These are phyloP conservation scores for Cephus pygmeus DNA, from an alignment of 2,888 invertebrate species.

Conservation along the genomic window DNA sequence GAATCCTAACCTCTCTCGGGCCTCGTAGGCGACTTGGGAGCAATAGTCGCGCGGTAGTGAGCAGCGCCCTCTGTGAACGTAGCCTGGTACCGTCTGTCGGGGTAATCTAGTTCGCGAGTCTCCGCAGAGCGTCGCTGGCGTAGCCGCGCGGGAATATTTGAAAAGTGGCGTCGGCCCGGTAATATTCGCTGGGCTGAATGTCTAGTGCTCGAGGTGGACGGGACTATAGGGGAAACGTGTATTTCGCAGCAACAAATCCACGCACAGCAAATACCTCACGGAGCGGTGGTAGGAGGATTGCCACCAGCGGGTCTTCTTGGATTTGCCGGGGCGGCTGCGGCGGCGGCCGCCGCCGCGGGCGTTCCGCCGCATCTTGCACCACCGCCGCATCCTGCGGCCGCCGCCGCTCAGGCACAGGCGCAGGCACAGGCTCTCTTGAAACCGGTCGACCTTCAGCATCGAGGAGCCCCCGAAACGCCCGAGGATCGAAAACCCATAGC, in stretches of 20 bases:
- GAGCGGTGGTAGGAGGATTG: conserved; percentile 68
- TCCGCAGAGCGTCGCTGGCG: too few species aligned
- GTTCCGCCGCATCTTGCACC: conserved; percentile 72
- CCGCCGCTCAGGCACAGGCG: conserved; percentile 67
- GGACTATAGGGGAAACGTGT: too few species aligned
- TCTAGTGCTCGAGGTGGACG: too few species aligned
- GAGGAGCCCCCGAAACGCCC: conserved; percentile 65
- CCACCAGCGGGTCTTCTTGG: conserved; percentile 69
- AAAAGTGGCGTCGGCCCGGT: too few species aligned
- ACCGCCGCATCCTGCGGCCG: conserved; percentile 68
- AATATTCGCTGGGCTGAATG: too few species aligned
- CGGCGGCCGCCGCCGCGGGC: conserved; percentile 65
- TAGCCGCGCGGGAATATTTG: too few species aligned
- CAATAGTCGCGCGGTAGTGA: too few species aligned
- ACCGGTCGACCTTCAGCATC: conserved; percentile 67
- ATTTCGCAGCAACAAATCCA: conserved; percentile 86
- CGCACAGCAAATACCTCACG: conserved; percentile 82
- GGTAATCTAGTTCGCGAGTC: too few species aligned
- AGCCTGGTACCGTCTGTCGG: too few species aligned
- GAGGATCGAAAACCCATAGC: conserved; percentile 72
- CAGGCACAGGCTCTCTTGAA: conserved; percentile 57
- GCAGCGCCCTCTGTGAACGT: too few species aligned
- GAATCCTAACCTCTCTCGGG: too few species aligned
- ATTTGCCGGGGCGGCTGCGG: conserved; percentile 69
- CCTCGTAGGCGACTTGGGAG: too few species aligned